phyloP scores from a whole-genome alignment of 2,797 vertebrate genomes.

The Avahi laniger region DNA sequence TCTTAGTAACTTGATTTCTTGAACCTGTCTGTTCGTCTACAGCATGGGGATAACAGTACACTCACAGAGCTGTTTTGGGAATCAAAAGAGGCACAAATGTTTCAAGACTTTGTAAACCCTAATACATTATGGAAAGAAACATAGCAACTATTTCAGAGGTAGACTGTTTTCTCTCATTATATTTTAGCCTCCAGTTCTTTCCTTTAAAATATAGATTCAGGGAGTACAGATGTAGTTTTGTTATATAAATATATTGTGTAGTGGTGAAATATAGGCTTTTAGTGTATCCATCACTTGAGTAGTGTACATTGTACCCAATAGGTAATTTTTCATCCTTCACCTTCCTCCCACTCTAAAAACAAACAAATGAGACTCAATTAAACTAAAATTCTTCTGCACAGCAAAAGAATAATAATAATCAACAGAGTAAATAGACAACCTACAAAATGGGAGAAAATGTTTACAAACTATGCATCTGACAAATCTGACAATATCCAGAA shows the following conservation, averaged over 20 bases:
- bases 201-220: background rate
- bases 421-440: background rate
- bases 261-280: background rate
- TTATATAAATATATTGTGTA: background rate
- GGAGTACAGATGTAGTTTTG: background rate
- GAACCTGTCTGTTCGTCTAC: background rate
- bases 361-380: background rate
- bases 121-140: background rate
- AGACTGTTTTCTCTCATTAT: background rate
- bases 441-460: background rate
- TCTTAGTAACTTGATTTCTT: background rate
- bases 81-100: background rate
- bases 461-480: background rate
- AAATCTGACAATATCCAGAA: background rate
- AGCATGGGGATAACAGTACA: background rate
- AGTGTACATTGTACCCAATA: background rate
- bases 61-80: background rate
- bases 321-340: background rate
- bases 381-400: background rate
- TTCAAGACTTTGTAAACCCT: background rate
- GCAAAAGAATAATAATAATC: background rate
- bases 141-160: background rate
- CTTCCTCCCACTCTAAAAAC: background rate
- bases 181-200: background rate
- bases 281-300: background rate